Evolutionary conservation across 2,888 invertebrate species (phyloP), one percentile per base, ranked within the genome.

Genomic region (Yponomeuta malinellus): DNA sequence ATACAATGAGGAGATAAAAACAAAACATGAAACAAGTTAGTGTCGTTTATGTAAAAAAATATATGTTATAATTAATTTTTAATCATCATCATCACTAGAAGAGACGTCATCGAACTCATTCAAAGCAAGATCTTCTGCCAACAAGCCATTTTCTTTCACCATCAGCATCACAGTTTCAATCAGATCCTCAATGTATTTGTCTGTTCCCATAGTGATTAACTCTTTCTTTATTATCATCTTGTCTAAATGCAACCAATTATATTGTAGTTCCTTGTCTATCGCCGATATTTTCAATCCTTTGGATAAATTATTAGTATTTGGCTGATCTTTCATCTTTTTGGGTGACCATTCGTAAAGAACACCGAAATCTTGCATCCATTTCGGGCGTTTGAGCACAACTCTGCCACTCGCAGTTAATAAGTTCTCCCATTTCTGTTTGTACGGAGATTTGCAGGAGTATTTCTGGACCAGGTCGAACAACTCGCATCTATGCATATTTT

Each of bases 81-180:
- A 59, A 15, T 59, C 52, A 15, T 59, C 15, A 15, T 59, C 52
- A 59, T 59, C 52, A 15, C 52, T 59, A 1, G 43, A 5, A 43
- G 5, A 43, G 6, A 43, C 43, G 43, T 43, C 43, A 59, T 59
- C 52, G 4, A 59, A 59, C 15, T 59, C 65, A 9, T 65, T 33
- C 33, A 4, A 23, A 65, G 29, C 12, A 31, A 23, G 10, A 10
- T 68, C 68, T n/a, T 15, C 15, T 43, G 10, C 1, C 37, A n/a
- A 12, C 23, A 68, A 23, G 5, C 68, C 43, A n/a, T 43, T 23
- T 15, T 66, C 9, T 63, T 52, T 69, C 1, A 63, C 48, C 65
- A 59, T 68, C 5, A 69, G 48, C 52, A 74, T 23, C 12, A 74
- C 33, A 48, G 59, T 70, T 63, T 74, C 73, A 1, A 73, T 69